Percentiles rank a stretch among this genome's conserved stretches.
phyloP scores from a whole-genome alignment of 2,113 vertebrate genomes.

The Neotoma lepida region DNA sequence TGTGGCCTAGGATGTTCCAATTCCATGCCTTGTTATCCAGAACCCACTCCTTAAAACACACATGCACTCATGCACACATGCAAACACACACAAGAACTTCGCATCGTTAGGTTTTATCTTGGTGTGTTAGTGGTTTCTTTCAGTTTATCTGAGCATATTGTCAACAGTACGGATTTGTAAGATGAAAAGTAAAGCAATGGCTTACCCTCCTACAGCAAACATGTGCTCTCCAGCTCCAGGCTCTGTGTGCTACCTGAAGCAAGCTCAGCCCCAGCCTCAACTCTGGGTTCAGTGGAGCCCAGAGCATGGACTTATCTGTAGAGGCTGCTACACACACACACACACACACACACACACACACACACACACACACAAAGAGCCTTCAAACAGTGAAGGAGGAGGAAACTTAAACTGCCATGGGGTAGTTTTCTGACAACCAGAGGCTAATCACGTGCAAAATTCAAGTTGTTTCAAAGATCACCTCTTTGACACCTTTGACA shows the following conservation, averaged over 20 bases:
- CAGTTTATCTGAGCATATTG: not conserved
- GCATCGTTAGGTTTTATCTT: not conserved
- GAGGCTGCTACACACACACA: not conserved
- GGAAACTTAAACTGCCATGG: not conserved
- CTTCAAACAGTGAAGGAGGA: no score
- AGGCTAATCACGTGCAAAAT: not conserved
- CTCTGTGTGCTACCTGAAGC: accelerated
- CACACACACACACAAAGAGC: not conserved
- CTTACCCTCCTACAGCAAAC: no score
- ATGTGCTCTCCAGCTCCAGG: accelerated
- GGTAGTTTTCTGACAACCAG: not conserved
- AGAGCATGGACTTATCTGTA: not conserved
- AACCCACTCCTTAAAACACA: not conserved
- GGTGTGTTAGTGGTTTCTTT: no score
- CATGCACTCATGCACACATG: not conserved
- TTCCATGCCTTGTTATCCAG: no score
- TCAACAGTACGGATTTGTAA: not conserved
- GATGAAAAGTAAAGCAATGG: not conserved
- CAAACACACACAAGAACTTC: not conserved
- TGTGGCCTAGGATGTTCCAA: not conserved
- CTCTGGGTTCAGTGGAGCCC: not conserved
- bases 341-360: not conserved
- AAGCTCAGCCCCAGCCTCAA: not conserved
- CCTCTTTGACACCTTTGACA: not conserved
- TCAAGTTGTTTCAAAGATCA: not conserved